These are phyloP conservation scores for Willisornis vidua DNA, from an alignment of 2,113 vertebrate species.

Conservation along the genomic window DNA sequence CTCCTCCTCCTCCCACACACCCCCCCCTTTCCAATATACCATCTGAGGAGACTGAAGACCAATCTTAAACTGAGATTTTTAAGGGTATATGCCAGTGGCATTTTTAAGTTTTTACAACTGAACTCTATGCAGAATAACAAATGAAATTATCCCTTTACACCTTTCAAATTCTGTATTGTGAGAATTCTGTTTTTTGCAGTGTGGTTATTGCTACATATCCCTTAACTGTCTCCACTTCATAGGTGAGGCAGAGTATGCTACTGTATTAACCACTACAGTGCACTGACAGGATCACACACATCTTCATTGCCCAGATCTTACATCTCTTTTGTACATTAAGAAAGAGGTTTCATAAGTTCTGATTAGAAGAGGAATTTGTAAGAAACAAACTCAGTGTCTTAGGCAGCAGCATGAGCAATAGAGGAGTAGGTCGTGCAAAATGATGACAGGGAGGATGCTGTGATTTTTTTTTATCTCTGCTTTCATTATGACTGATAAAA, in stretches of 20 bases:
- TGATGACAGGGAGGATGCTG: neutral
- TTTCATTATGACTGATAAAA: neutral
- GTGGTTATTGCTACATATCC: neutral
- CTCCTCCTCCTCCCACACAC: fast-evolving
- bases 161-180: neutral
- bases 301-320: neutral
- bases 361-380: neutral
- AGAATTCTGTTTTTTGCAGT: neutral
- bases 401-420: neutral
- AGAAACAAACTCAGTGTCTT: neutral
- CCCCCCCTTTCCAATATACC: neutral
- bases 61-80: neutral
- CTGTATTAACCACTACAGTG: neutral
- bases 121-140: neutral
- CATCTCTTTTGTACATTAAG: neutral
- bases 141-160: neutral
- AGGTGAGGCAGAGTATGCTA: neutral
- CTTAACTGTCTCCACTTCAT: neutral
- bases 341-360: neutral
- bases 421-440: neutral
- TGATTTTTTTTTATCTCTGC: neutral
- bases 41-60: neutral
- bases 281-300: neutral
- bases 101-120: neutral
- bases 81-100: neutral